Base-by-base conservation (phyloP, 2,888 invertebrate species). In the Leptothorax acervorum region DNA sequence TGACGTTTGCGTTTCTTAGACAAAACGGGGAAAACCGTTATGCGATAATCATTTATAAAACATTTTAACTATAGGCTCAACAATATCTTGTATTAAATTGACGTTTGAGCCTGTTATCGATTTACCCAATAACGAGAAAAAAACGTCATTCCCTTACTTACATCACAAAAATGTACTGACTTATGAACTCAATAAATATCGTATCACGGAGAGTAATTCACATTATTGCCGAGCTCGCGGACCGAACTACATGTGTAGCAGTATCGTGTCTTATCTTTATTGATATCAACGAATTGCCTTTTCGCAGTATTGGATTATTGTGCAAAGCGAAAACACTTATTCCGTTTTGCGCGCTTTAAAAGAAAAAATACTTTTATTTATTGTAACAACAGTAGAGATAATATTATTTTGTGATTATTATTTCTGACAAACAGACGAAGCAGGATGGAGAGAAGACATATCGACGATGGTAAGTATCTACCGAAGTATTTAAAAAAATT, bases 391-490 rank as follows among this genome's bases (percentile, higher is more conserved):
- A 23, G 4, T 15, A 12, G 23, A 53, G 2, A 48, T 66, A 28
- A 45, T 66, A 68, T 9, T 66, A 42, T 42, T 28, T 45, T 48
- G 35, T 35, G 8, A n/a, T 18, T 15, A 12, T n/a, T 68, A 28
- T 2, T 70, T 18, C 3, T 18, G 5, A 68, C 1, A 31, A 70
- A 71, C 9, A 42, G 1, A 15, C 18, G n/a, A 53, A 53, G 2
- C 18, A 31, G 51, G 1, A 89, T 84, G 86, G 1, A 48, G 9
- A 86, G 53, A 23, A 62, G 70, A 18, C 89, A 91, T 73, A 91
- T 92, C 23, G 86, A 91, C 57, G 85, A 90, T 11, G 86, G 92
- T 91, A 35, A 88, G 88, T 39, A 71, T 39, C 0, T 55, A n/a
- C 3, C 11, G 1, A 51, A 51, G 5, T 31, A 31, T 12, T 18